A percentile compares a stretch with the other conserved stretches of the same genome.
phyloP scores from a whole-genome alignment of 1,140 invertebrate genomes.

The Zophobas atratus region DNA sequence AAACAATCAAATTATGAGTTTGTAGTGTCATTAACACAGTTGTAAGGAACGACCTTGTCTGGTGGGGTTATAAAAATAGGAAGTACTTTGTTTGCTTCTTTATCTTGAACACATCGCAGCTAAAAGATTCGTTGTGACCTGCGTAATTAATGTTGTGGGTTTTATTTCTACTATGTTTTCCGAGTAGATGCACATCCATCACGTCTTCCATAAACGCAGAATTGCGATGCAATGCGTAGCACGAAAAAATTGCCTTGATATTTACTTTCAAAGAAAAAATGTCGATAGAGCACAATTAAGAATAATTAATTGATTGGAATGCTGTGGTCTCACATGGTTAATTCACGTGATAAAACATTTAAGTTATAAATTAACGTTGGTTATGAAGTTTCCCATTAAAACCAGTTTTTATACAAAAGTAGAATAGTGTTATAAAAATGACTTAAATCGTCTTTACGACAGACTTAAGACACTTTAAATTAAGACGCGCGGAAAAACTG shows the following conservation, averaged over 20 bases:
- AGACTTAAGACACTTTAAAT: background rate
- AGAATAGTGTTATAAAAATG: constrained; percentile 30
- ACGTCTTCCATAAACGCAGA: background rate
- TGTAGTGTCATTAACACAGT: too few species aligned
- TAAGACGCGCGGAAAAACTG: background rate
- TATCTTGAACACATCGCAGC: too few species aligned
- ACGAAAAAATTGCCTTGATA: background rate
- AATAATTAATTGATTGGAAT: constrained; percentile 38
- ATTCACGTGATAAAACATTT: constrained; percentile 41
- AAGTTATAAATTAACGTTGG: constrained; percentile 19
- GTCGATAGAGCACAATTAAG: constrained; percentile 21
- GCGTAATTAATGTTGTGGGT: too few species aligned
- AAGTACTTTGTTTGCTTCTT: too few species aligned
- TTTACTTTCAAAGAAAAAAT: constrained; percentile 21
- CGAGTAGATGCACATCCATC: background rate
- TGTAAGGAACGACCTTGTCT: too few species aligned
- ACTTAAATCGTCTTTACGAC: constrained; percentile 13
- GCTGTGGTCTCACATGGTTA: constrained; percentile 28
- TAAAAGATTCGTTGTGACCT: too few species aligned
- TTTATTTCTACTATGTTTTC: too few species aligned
- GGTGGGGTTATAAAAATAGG: too few species aligned
- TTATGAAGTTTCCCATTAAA: constrained; percentile 28
- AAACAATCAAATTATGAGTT: too few species aligned
- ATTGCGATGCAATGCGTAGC: background rate
- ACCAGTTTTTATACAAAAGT: constrained; percentile 30